Evolutionary conservation across 1,140 invertebrate genomes (phyloP), one percentile per base, ranked within the genome.

Genomic region (Phymorhynchus buccinoides): DNA sequence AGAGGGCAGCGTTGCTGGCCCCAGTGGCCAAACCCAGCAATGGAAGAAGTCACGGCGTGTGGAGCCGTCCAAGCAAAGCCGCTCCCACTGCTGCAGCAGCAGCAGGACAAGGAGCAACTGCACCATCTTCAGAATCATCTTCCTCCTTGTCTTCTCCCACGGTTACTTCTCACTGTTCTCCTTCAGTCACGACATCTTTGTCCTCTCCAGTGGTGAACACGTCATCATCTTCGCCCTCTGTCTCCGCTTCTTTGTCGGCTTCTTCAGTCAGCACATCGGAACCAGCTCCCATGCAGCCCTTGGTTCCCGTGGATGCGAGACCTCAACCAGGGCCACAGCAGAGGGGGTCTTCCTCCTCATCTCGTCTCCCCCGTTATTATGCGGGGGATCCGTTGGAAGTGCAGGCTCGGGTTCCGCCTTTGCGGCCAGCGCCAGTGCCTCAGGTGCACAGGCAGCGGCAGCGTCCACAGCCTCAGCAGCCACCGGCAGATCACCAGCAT

Each of bases 301-400:
- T 27, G 22, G 56, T 14, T 62, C 56, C 56, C n/a, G 56, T 62
- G 22, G 56, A 62, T 75, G 73, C 42, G 35, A 37, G 32, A 27
- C 73, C 37, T 41, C 73, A 41, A 37, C 73, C 73, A 27, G 56
- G 22, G 12, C 56, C 56, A 62, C 56, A 75, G 73, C 56, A 75
- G 73, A 75, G 37, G 18, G 73, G 73, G 30, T 27, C 73, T 12
- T 9, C 9, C 18, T 66, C 62, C 30, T 71, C 35, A 7, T 75
- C 73, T 37, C 73, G 73, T 75, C 73, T 75, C 3, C 73, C 73
- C 42, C 73, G 73, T 39, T 75, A 75, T 37, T 27, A 75, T 35
- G 37, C 37, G 7, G 73, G 18, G 7, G 27, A 9, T 14, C 68
- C 32, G 37, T 0, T 41, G 9, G 68, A 75, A 16, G 14, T 18